A percentile compares a stretch with the other conserved stretches of the same genome.
Conservation (phyloP, 2,888 invertebrate species). For the Fissipunctia ypsillon region DNA sequence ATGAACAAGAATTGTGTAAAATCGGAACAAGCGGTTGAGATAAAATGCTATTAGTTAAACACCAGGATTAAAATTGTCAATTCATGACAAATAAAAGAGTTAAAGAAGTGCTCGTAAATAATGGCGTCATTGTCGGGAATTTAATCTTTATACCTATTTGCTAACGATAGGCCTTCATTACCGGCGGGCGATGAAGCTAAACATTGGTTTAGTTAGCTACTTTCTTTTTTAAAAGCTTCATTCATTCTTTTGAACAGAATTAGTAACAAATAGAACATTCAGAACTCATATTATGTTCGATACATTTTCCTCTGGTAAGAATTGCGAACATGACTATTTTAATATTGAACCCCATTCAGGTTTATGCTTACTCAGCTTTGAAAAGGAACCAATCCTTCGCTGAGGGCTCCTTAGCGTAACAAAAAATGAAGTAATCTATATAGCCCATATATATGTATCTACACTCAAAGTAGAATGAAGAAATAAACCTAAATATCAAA, state of each 20-base stretch:
- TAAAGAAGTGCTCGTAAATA: constrained; percentile 26
- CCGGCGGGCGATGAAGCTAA: not conserved
- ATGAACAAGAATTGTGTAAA: constrained; percentile 9
- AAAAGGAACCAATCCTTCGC: constrained; percentile 16
- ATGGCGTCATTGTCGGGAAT: constrained; percentile 33
- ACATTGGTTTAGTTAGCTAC: constrained; percentile 6
- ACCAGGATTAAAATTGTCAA: constrained; percentile 8
- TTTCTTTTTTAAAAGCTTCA: constrained; percentile 31
- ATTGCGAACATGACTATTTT: constrained; percentile 20
- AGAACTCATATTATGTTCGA: constrained; percentile 6
- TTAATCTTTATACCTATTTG: constrained; percentile 36
- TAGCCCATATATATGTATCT: constrained; percentile 1
- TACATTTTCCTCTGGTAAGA: constrained; percentile 29
- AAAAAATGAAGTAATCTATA: constrained; percentile 23
- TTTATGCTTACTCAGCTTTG: constrained; percentile 22
- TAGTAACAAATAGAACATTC: constrained; percentile 13
- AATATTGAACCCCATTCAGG: constrained; percentile 28
- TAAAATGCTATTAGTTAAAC: constrained; percentile 12
- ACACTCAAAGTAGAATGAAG: constrained; percentile 7
- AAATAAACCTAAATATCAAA: not conserved
- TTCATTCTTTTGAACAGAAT: constrained; percentile 7
- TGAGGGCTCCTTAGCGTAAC: constrained; percentile 22
- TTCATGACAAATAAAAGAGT: constrained; percentile 7
- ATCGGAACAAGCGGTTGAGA: not conserved
- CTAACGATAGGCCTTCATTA: constrained; percentile 38